These are phyloP conservation scores for Chrysolina oricalcia DNA, from an alignment of 2,888 invertebrate genomes.

Conservation along the genomic window DNA sequence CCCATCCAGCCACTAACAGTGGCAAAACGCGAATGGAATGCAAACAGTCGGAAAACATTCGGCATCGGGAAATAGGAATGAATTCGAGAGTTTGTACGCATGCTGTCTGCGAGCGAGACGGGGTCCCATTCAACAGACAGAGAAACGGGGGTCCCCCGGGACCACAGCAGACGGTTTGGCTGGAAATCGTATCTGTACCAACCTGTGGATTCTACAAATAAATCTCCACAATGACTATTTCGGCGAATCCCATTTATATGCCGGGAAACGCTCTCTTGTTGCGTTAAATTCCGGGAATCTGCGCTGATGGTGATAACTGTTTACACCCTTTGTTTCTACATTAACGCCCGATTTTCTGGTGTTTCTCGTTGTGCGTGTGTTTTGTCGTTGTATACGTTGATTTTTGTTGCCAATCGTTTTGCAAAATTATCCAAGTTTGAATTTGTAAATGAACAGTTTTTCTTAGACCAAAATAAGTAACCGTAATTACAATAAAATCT, in stretches of 20 bases:
- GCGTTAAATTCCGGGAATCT: neutral
- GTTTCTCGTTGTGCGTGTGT: neutral
- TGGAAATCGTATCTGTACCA: constrained; percentile 61
- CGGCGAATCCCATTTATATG: constrained; percentile 60
- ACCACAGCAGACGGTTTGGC: constrained; percentile 67
- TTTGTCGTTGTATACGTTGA: neutral
- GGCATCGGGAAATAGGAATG: constrained; percentile 53
- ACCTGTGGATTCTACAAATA: constrained; percentile 72
- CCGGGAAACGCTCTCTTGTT: constrained; percentile 37
- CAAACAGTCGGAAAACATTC: constrained; percentile 51
- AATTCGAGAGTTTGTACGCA: constrained; percentile 48
- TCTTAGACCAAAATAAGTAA: no score
- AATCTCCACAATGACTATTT: constrained; percentile 67
- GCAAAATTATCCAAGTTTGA: no score
- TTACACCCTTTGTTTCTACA: neutral
- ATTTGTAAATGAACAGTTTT: no score
- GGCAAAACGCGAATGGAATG: constrained; percentile 45
- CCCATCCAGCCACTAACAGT: constrained; percentile 26
- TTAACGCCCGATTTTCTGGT: neutral
- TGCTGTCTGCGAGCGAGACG: constrained; percentile 62
- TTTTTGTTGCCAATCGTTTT: neutral
- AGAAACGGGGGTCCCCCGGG: constrained; percentile 67
- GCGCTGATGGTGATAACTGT: constrained; percentile 1
- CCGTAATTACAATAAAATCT: no score
- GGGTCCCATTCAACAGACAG: constrained; percentile 68